Percentiles rank a stretch among this genome's conserved stretches.
Conservation (phyloP, 30 jellyfish, hydroid and myxozoan species). For the Pseudorhiza aurosa region DNA sequence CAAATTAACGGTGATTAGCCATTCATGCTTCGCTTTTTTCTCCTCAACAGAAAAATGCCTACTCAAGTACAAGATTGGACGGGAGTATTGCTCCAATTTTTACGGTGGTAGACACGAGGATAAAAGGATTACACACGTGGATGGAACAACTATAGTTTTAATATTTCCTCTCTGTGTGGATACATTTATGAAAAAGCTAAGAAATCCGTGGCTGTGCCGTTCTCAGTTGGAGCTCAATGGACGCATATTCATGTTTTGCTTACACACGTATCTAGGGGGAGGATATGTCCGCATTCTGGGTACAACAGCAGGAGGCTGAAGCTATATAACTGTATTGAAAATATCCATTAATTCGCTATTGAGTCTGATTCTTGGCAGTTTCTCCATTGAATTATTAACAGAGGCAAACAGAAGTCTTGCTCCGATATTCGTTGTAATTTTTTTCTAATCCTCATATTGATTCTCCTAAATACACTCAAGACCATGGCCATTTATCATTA, state of each 20-base stretch:
- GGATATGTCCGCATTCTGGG: conserved; percentile 76
- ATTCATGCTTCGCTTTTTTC: too few relatives aligned
- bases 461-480: too few relatives aligned
- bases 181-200: background rate
- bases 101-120: too few relatives aligned
- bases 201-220: conserved; percentile 51
- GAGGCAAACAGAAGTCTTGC: conserved; percentile 63
- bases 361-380: conserved; percentile 70
- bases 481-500: too few relatives aligned
- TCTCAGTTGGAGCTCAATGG: conserved; percentile 37
- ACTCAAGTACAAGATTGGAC: too few relatives aligned
- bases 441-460: background rate
- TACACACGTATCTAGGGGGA: conserved; percentile 76
- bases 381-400: conserved; percentile 1
- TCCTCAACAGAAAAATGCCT: too few relatives aligned
- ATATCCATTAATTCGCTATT: conserved; percentile 49
- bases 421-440: conserved; percentile 58
- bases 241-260: background rate
- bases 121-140: conserved; percentile 19
- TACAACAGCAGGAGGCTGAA: conserved; percentile 29
- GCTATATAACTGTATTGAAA: conserved; percentile 23
- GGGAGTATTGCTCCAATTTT: too few relatives aligned
- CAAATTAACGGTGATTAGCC: too few relatives aligned
- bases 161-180: too few relatives aligned
- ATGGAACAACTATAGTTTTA: too few relatives aligned